Conservation (phyloP, 2,888 invertebrate species). For the Creontiades dilutus region DNA sequence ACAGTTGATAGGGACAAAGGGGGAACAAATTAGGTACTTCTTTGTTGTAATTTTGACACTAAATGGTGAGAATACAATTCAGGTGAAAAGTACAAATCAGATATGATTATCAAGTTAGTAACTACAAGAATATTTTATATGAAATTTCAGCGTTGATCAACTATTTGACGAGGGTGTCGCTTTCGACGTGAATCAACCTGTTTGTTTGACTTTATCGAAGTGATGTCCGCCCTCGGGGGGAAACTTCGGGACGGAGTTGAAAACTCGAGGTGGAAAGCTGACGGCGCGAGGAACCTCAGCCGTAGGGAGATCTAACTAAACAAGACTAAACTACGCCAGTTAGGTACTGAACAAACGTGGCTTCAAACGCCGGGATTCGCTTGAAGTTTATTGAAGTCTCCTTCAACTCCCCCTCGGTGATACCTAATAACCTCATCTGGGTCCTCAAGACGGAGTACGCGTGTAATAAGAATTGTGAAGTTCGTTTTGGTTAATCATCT, state of each 20-base stretch:
- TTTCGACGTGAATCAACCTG: not conserved
- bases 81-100: too few relatives aligned
- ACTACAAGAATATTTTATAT: too few relatives aligned
- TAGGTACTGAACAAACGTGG: not conserved
- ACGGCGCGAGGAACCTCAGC: not conserved
- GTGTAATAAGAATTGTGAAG: not conserved
- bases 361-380: not conserved
- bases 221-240: not conserved
- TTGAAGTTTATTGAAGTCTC: not conserved
- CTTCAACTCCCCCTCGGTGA: too few relatives aligned
- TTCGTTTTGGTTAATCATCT: too few relatives aligned
- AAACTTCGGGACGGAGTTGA: not conserved
- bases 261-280: constrained; percentile 16
- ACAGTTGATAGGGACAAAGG: too few relatives aligned
- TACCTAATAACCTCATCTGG: not conserved
- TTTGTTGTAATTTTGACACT: too few relatives aligned
- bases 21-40: too few relatives aligned
- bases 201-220: constrained; percentile 6
- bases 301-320: constrained; percentile 25
- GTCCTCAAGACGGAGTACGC: not conserved
- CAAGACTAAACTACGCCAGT: constrained; percentile 19
- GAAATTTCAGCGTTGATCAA: too few relatives aligned
- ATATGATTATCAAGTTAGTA: too few relatives aligned
- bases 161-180: too few relatives aligned
- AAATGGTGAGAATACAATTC: too few relatives aligned